These are phyloP conservation scores for Nyleta sp. DNA, from an alignment of 2,888 invertebrate species.

Conservation along the genomic window DNA sequence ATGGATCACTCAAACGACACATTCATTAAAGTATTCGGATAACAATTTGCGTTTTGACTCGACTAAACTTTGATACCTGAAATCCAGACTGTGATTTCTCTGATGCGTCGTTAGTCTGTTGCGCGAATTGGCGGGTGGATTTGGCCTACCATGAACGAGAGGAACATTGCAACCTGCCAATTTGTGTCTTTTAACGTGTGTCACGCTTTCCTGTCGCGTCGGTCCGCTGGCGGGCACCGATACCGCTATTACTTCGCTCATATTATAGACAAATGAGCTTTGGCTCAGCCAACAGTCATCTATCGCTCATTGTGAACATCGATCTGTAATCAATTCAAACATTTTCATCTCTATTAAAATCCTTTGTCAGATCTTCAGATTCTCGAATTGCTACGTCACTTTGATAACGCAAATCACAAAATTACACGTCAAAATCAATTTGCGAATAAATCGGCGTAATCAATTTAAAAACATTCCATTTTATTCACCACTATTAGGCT, in stretches of 20 bases:
- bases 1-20: too few relatives aligned
- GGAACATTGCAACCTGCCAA: slow-evolving; percentile 83
- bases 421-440: too few relatives aligned
- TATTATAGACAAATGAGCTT: slow-evolving; percentile 80
- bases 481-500: too few relatives aligned
- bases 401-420: too few relatives aligned
- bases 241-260: slow-evolving; percentile 81
- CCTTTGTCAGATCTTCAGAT: too few relatives aligned
- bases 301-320: slow-evolving; percentile 78
- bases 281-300: slow-evolving; percentile 81
- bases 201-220: slow-evolving; percentile 78
- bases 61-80: slow-evolving; percentile 85
- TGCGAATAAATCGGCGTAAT: too few relatives aligned
- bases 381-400: too few relatives aligned
- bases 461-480: too few relatives aligned
- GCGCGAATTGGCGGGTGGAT: slow-evolving; percentile 82
- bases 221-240: slow-evolving; percentile 81
- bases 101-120: slow-evolving; percentile 88
- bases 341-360: too few relatives aligned
- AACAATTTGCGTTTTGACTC: too few relatives aligned
- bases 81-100: slow-evolving; percentile 94
- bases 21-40: too few relatives aligned
- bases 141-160: slow-evolving; percentile 85
- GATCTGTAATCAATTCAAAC: slow-evolving; percentile 70
- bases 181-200: slow-evolving; percentile 82